Evolutionary conservation across 1,140 invertebrate species (phyloP), one percentile per base, ranked within the genome.

Genomic region (Macrotrachela quadricornifera): DNA sequence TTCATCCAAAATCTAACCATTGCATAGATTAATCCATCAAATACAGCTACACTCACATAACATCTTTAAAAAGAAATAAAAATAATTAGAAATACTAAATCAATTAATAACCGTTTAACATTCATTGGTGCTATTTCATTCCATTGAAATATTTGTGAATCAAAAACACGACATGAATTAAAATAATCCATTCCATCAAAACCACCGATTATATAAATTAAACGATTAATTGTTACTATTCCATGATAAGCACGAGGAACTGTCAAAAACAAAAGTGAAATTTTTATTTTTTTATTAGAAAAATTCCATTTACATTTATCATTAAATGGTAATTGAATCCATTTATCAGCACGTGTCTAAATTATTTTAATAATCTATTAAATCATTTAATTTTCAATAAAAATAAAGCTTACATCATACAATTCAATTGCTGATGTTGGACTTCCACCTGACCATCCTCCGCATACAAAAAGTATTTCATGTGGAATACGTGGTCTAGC

Each of bases 21-120:
- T 0, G 83, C 82, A 67, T 85, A 86, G 57, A 86, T 81, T 59
- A 75, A 76, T 54, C 79, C 77, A 11, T 80, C 74, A 0, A 80
- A 58, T 0, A 77, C 72, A 0, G 76, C 79, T 0, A 77, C 76
- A 56, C 78, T 79, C 0, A 81, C 77, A 55, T 69, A 69, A 58
- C 52, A 54, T 43, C 52, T 30, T 30, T 30, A 8, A 30, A 2
- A 30, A 2, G 8, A 30, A 30, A 30, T 4, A 30, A 30, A 2
- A 4, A 8, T 30, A 30, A 4, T 30, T 30, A 30, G 21, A 4
- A 30, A 30, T 30, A 8, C 2, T 4, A 8, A 30, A 30, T 4
- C 8, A 30, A 30, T 4, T 30, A 30, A 2, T 30, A 30, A 30
- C 21, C 21, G 46, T 49, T 52, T 51, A 6, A 49, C 38, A 50